Evolutionary conservation across 2,888 invertebrate species (phyloP), one percentile per base, ranked within the genome.

Genomic region (Dioctria rufipes): DNA sequence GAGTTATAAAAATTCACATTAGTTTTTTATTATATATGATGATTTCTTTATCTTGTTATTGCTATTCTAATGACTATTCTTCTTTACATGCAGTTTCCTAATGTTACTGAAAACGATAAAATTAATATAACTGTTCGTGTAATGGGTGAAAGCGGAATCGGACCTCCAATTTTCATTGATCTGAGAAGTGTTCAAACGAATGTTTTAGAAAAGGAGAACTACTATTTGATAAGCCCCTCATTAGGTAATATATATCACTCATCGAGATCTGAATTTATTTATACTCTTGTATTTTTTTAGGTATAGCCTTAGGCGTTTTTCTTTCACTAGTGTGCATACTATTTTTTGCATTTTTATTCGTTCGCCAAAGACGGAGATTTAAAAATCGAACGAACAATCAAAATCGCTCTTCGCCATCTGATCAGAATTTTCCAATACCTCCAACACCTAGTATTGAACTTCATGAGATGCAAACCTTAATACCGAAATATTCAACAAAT

Each of bases 391-490:
- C 69, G 37, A 77, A 81, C 49, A 54, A 77, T 87, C 86, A 75
- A 87, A 88, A 81, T 88, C 87, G 42, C 86, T 86, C 81, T 86
- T 88, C 54, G 87, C 87, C 3, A 87, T 63, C 37, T 43, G 54
- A 81, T 61, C 63, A 83, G 75, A 78, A 80, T 81, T 58, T 73
- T 25, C 79, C 81, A n/a, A 82, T 81, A 11, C 82, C 83, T 25
- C 82, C 81, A 46, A 86, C 86, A 65, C 86, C 87, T 1, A 84
- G 87, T 82, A 87, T 87, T 80, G 89, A 89, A 78, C 87, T 87
- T 43, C 88, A 89, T 80, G 89, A 89, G 85, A 89, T 89, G 88
- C 89, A 89, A 84, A 89, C 88, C 2, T 84, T 89, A 5, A 89
- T 89, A 81, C 88, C 88, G 3, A 86, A 86, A 61, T 77, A 80